A percentile compares a stretch with the other conserved stretches of the same genome.
Evolutionary conservation across 35 echinoderm and acorn worm species (phyloP).

Genomic region (Apostichopus japonicus): DNA sequence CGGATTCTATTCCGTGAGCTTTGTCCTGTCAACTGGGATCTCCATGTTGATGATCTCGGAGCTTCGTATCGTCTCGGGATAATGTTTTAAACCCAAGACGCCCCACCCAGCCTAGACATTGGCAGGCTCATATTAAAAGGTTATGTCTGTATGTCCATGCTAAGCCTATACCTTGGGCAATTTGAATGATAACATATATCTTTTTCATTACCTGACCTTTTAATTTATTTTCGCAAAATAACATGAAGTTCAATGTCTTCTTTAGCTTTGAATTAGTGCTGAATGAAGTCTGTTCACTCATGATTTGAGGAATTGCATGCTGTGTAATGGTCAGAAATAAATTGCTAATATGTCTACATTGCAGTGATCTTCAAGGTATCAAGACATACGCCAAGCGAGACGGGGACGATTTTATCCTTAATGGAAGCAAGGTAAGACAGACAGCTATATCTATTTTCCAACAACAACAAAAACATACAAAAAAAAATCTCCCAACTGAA

Average conservation of each 20-base stretch:
- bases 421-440: slow-evolving; percentile 62
- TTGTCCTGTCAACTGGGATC: too few species aligned
- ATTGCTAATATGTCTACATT: background rate
- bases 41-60: too few species aligned
- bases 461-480: too few species aligned
- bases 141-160: background rate
- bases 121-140: too few species aligned
- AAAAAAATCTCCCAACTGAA: too few species aligned
- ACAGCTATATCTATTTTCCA: too few species aligned
- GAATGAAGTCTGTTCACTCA: background rate
- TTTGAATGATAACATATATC: too few species aligned
- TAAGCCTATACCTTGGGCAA: background rate
- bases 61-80: too few species aligned
- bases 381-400: slow-evolving; percentile 63
- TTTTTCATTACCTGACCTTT: too few species aligned
- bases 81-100: background rate
- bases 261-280: background rate
- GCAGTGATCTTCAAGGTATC: slow-evolving; percentile 68
- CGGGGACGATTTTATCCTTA: slow-evolving; percentile 68
- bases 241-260: background rate
- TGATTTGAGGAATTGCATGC: too few species aligned
- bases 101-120: too few species aligned
- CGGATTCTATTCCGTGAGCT: too few species aligned
- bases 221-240: background rate
- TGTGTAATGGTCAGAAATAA: background rate